Percentiles rank a stretch among this genome's conserved stretches.
phyloP scores from a whole-genome alignment of 23 tunicate species.

The Trididemnum clinides region DNA sequence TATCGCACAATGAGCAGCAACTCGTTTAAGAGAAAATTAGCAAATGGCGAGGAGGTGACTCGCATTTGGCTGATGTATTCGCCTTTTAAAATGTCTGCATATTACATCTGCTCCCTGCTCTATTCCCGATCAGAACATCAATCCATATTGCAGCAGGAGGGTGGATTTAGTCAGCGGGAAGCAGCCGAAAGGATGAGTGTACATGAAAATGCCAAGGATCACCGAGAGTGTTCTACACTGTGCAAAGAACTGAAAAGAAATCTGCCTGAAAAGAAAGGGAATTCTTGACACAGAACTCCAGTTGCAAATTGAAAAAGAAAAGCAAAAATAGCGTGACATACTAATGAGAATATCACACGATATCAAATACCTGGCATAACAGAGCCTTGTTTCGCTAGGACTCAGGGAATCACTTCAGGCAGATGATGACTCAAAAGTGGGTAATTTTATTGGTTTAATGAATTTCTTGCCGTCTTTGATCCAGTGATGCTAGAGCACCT shows the following conservation, averaged over 20 bases:
- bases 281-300: not conserved
- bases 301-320: not conserved
- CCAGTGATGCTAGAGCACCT: conserved; percentile 8
- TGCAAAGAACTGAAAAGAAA: not conserved
- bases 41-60: not conserved
- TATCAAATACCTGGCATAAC: not conserved
- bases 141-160: not conserved
- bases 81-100: not conserved
- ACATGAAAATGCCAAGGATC: not conserved
- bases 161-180: not conserved
- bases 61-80: not conserved
- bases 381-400: not conserved
- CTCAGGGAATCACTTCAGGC: not conserved
- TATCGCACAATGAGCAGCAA: not conserved
- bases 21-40: not conserved
- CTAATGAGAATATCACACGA: not conserved
- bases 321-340: not conserved
- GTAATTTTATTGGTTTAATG: not conserved
- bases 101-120: not conserved
- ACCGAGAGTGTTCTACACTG: not conserved
- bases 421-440: not conserved
- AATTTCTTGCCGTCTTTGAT: conserved; percentile 3
- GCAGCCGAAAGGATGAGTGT: not conserved
- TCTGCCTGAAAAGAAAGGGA: not conserved
- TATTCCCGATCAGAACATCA: not conserved